Base-by-base conservation (phyloP, 2,797 vertebrate species). In the Gallinago solitaria region DNA sequence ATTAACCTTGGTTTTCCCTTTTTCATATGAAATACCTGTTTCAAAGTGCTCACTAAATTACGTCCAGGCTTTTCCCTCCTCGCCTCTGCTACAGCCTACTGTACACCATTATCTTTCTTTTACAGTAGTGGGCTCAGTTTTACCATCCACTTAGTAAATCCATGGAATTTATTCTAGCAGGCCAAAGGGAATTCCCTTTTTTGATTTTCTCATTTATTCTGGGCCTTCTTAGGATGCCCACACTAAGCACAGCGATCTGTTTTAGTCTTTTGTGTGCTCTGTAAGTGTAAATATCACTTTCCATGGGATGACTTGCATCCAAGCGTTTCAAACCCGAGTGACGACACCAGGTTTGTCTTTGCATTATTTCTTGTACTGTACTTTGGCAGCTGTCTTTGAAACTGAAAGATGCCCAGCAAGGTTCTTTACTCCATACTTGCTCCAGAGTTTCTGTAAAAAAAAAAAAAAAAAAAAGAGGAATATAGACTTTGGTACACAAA, bases 141-240 rank as follows among this genome's bases (percentile, higher is more conserved):
- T 92, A 73, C 35, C 87, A 45, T 71, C 69, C 27, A 9, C 87
- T 96, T 97, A 96, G 56, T 83, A 96, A 96, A 96, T 65, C 92
- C 89, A 70, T 35, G 16, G 83, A 61, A 89, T 92, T 97, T 95
- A 95, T 95, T 93, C 73, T 88, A 68, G 39, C 61, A 93, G 53
- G 32, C 75, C 89, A 86, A 90, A 95, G 45, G n/a, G 75, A 89
- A 76, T 87, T 95, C 96, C 94, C 32, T 51, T 93, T 94, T 91
- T 5, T 6, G 41, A 65, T 83, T 96, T 81, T 96, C 69, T 93
- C 47, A 70, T 92, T 90, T 84, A 83, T 83, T 94, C 43, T 74
- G 71, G 27, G 24, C 30, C 16, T 90, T 96, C 96, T 96, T 93
- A 94, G 90, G 76, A 25, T 27, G 74, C 39, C 32, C 70, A 61